These are phyloP conservation scores for Diabrotica virgifera DNA, from an alignment of 1,140 invertebrate genomes.

Conservation along the genomic window DNA sequence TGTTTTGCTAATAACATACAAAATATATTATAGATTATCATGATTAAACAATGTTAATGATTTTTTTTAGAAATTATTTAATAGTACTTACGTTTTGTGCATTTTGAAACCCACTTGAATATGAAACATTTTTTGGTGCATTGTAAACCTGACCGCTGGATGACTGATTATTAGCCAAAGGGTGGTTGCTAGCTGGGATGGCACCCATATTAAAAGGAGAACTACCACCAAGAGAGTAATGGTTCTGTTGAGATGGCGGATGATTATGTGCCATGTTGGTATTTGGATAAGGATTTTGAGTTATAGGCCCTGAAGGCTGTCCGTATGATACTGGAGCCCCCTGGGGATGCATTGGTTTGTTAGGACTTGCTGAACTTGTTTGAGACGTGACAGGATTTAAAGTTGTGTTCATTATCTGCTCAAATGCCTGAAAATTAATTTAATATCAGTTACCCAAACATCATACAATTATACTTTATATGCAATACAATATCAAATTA, in stretches of 20 bases:
- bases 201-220: conserved; percentile 23
- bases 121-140: conserved; percentile 27
- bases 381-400: conserved; percentile 54
- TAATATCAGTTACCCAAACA: not conserved
- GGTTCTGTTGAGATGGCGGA: conserved; percentile 30
- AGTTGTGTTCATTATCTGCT: conserved; percentile 53
- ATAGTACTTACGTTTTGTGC: conserved; percentile 22
- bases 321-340: conserved; percentile 30
- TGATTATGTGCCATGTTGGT: conserved; percentile 28
- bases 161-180: conserved; percentile 30
- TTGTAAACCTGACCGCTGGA: conserved; percentile 18
- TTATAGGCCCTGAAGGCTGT: conserved; percentile 32
- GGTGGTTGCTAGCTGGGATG: conserved; percentile 34
- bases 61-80: too few species aligned
- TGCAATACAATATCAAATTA: too few species aligned
- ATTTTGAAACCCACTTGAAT: conserved; percentile 33
- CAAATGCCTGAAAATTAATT: conserved; percentile 4
- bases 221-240: conserved; percentile 34
- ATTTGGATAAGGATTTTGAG: conserved; percentile 37
- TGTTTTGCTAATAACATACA: conserved; percentile 25
- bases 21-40: too few species aligned
- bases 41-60: too few species aligned
- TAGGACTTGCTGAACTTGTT: conserved; percentile 33
- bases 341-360: conserved; percentile 36
- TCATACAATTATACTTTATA: too few species aligned